Percentiles rank a stretch among this genome's conserved stretches.
Conservation (phyloP, 1,140 invertebrate genomes). For the Mamestra configurata region DNA sequence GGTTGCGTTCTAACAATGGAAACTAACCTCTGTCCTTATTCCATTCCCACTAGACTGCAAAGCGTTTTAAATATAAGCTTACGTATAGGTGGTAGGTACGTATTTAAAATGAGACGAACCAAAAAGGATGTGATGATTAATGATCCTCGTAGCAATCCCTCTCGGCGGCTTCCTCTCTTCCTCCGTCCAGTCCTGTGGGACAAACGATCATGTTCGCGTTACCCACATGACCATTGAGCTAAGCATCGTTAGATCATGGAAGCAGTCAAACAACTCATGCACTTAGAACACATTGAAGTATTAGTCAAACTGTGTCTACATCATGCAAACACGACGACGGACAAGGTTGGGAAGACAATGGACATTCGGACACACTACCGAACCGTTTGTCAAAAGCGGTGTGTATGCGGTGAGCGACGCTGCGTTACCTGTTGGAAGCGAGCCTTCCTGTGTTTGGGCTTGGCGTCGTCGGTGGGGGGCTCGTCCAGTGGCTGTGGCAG, state of each 20-base stretch:
- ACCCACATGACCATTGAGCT: slow-evolving; percentile 20
- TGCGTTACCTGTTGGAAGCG: slow-evolving; percentile 93
- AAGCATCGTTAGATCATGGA: slow-evolving; percentile 23
- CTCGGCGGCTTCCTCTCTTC: slow-evolving; percentile 86
- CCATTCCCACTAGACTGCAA: not conserved
- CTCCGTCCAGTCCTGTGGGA: slow-evolving; percentile 84
- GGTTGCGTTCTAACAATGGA: too few species aligned
- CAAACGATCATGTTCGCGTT: slow-evolving; percentile 48
- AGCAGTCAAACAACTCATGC: slow-evolving; percentile 35
- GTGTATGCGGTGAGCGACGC: slow-evolving; percentile 28
- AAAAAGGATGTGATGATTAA: slow-evolving; percentile 87
- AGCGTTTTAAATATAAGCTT: too few species aligned
- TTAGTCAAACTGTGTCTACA: slow-evolving; percentile 40
- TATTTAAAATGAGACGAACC: slow-evolving; percentile 67
- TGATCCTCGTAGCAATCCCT: slow-evolving; percentile 87
- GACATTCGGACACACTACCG: slow-evolving; percentile 24
- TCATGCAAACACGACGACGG: slow-evolving; percentile 49
- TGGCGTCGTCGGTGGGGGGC: slow-evolving; percentile 74
- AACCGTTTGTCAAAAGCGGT: slow-evolving; percentile 23
- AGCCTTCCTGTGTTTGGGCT: slow-evolving; percentile 95
- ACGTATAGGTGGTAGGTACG: slow-evolving; percentile 15
- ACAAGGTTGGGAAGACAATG: slow-evolving; percentile 15
- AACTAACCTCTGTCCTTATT: not conserved
- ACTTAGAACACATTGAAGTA: slow-evolving; percentile 18
- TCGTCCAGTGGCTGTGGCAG: slow-evolving; percentile 70